Evolutionary conservation across 1,140 invertebrate genomes (phyloP), one percentile per base, ranked within the genome.

Genomic region (Hyphantria cunea): DNA sequence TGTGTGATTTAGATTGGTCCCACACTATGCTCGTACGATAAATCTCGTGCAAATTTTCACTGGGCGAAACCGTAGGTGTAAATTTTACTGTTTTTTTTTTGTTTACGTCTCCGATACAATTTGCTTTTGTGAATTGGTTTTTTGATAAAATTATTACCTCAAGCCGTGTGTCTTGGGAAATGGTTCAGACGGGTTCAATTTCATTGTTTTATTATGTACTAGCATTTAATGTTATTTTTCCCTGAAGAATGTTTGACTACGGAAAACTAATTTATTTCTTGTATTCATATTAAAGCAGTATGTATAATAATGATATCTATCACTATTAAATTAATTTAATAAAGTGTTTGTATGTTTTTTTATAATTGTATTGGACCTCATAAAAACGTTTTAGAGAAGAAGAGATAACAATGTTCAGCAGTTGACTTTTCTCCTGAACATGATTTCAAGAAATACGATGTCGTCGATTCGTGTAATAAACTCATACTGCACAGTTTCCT

Each of bases 1-100:
- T 82, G 70, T 78, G 74, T 74, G 77, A 78, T 76, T 80, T 77
- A 68, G 65, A 65, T 64, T 70, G 61, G 42, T 14, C 52, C 12
- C 45, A 48, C 44, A 39, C 47, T 44, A 44, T n/a, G 6, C 11
- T 44, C 12, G 12, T 44, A 13, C 12, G 12, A 44, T 44, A 44
- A 44, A 44, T 44, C 12, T 13, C 12, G 12, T 44, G 12, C n/a
- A 44, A 44, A 44, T 52, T 52, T 34, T 48, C 13, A 47, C 14
- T 37, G 6, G 11, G 17, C 51, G 49, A 37, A n/a, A 34, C 12
- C 14, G 6, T 12, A 48, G 32, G 54, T 37, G 54, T 47, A 12
- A 34, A 17, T 56, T 12, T 41, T 13, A 17, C n/a, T 54, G 25
- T 44, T 32, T 12, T 9, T n/a, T 53, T 53, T 41, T 41, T 53